Conservation (phyloP, 1,140 invertebrate species). For the Hermetia illucens region DNA sequence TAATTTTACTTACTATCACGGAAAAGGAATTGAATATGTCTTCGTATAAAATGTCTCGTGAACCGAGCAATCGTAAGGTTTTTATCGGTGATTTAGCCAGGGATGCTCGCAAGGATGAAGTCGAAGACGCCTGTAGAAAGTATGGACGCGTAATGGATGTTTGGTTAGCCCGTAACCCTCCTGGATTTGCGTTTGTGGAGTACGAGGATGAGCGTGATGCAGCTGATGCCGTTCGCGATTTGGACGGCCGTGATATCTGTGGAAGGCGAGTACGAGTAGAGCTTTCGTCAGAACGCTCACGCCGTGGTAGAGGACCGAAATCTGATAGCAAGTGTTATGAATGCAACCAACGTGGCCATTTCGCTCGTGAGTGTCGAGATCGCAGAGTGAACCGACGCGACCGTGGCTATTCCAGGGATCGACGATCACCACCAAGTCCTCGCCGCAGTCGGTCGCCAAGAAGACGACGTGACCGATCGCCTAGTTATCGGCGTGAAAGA, state of each 20-base stretch:
- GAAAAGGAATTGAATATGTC: too few relatives aligned
- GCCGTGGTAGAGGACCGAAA: conserved; percentile 30
- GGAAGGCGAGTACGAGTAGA: conserved; percentile 73
- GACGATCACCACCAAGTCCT: too few relatives aligned
- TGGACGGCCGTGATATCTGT: conserved; percentile 61
- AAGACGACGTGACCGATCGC: too few relatives aligned
- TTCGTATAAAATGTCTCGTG: conserved; percentile 43
- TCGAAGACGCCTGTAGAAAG: conserved; percentile 81
- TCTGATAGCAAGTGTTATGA: conserved; percentile 38
- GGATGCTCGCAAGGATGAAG: conserved; percentile 65
- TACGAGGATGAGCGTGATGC: conserved; percentile 78
- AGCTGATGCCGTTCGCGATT: conserved; percentile 62
- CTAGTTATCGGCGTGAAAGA: too few relatives aligned
- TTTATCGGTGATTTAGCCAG: conserved; percentile 84
- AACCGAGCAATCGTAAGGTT: conserved; percentile 74
- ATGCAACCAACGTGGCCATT: conserved; percentile 54
- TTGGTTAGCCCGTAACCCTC: conserved; percentile 80
- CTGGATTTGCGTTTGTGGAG: conserved; percentile 85
- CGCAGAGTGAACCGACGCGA: conserved; percentile 37
- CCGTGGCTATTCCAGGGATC: too few relatives aligned
- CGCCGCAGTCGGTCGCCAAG: too few relatives aligned
- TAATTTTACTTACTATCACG: too few relatives aligned
- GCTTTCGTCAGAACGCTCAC: conserved; percentile 53
- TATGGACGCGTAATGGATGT: conserved; percentile 83
- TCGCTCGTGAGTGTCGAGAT: conserved; percentile 67